These are phyloP conservation scores for Chrysocyon brachyurus DNA, from an alignment of 2,797 vertebrate species.

Conservation along the genomic window DNA sequence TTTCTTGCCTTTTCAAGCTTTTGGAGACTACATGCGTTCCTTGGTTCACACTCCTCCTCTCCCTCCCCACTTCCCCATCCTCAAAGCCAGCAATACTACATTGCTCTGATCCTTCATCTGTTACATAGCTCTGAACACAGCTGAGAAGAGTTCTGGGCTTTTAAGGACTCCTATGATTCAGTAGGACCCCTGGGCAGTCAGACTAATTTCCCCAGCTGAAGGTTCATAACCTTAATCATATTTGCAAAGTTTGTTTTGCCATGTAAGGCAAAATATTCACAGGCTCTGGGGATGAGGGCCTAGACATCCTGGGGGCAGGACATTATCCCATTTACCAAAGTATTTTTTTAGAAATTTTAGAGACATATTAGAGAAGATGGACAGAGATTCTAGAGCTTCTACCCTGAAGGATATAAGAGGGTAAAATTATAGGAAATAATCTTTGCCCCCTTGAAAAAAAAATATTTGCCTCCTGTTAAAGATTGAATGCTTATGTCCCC, in stretches of 20 bases:
- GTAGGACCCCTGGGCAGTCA: neutral
- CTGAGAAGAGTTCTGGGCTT: neutral
- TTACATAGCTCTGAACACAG: neutral
- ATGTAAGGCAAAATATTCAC: neutral
- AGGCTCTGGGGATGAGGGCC: neutral
- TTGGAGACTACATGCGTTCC: neutral
- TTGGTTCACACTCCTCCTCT: neutral
- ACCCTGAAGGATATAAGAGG: neutral
- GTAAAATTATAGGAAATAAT: neutral
- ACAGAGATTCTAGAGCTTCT: neutral
- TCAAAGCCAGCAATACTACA: neutral
- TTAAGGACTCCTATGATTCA: neutral
- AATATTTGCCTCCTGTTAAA: neutral
- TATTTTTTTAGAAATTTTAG: neutral
- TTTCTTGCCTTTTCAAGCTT: neutral
- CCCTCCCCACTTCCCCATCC: neutral
- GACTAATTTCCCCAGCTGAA: neutral
- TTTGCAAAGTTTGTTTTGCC: neutral
- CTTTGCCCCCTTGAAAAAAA: neutral
- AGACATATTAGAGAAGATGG: neutral
- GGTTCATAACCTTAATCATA: neutral
- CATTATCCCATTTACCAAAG: neutral
- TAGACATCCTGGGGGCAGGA: neutral
- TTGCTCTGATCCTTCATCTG: neutral
- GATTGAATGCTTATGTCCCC: neutral